A percentile compares a stretch with the other conserved stretches of the same genome.
These are phyloP conservation scores for Sinocyclocheilus rhinocerous DNA, from an alignment of 2,113 vertebrate genomes.

Conservation along the genomic window DNA sequence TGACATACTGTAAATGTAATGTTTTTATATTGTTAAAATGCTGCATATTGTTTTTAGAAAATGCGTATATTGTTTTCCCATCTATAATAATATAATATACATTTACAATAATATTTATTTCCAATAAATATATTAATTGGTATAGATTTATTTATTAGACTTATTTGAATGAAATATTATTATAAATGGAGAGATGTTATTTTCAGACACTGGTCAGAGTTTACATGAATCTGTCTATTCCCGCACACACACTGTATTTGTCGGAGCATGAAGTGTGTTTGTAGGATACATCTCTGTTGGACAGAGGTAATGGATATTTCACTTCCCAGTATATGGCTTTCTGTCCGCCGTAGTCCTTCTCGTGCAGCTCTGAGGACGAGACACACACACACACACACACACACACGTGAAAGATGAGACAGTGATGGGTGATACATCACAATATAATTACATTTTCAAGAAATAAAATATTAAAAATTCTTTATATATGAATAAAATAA, in stretches of 20 bases:
- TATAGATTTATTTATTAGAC: no score
- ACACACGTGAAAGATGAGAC: not conserved
- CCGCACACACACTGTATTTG: no score
- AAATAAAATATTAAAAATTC: not conserved
- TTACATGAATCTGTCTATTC: not conserved
- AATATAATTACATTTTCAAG: not conserved
- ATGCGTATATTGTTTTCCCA: no score
- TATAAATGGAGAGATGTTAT: no score
- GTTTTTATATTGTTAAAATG: no score
- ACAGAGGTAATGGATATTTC: conserved; percentile 89
- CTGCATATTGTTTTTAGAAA: no score
- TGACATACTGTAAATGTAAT: no score
- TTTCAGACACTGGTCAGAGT: not conserved
- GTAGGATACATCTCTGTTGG: conserved; percentile 95
- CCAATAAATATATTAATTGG: no score
- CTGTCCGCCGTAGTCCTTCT: conserved; percentile 76
- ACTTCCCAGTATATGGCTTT: conserved; percentile 90
- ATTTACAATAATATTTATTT: no score
- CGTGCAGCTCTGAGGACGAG: conserved; percentile 70
- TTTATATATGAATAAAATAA: not conserved
- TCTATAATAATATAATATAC: no score
- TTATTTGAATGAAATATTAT: not conserved
- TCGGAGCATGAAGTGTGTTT: not conserved
- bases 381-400: conserved; percentile 32
- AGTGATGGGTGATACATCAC: not conserved